A percentile compares a stretch with the other conserved stretches of the same genome.
phyloP scores from a whole-genome alignment of 2,888 invertebrate genomes.

The Resseliella maxima region DNA sequence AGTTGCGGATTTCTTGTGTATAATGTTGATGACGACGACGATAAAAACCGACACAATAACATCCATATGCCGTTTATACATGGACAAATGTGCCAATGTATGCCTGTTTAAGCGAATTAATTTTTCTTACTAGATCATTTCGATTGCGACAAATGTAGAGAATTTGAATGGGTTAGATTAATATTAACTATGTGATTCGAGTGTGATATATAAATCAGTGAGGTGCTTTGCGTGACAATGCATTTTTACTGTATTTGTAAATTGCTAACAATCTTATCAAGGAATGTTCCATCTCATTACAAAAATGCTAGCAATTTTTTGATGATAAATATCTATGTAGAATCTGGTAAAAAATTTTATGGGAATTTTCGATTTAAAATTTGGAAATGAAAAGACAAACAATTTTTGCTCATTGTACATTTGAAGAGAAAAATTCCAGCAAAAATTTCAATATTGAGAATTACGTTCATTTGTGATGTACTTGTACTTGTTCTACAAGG shows the following conservation, averaged over 20 bases:
- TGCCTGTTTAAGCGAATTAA: conserved; percentile 17
- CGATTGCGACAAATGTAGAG: not conserved
- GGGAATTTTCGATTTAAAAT: too few species aligned
- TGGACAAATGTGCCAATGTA: not conserved
- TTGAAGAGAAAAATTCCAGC: not conserved
- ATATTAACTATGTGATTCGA: conserved; percentile 35
- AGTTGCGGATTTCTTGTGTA: conserved; percentile 15
- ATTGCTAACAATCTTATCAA: not conserved
- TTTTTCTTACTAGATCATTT: conserved; percentile 7
- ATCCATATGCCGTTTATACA: not conserved
- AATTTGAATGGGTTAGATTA: conserved; percentile 36
- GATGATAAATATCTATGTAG: too few species aligned
- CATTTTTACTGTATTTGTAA: conserved; percentile 17
- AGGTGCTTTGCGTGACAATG: conserved; percentile 53
- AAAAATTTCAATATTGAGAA: not conserved
- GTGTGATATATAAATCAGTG: conserved; percentile 24
- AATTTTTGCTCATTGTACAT: too few species aligned
- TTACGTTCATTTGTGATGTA: not conserved
- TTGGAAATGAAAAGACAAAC: too few species aligned
- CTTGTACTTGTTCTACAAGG: not conserved
- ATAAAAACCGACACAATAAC: not conserved
- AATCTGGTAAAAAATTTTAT: too few species aligned
- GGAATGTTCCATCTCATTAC: conserved; percentile 13
- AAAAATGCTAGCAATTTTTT: not conserved
- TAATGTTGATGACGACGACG: not conserved